A percentile compares a stretch with the other conserved stretches of the same genome.
phyloP scores from a whole-genome alignment of 1,140 invertebrate genomes.

The Papilio glaucus region DNA sequence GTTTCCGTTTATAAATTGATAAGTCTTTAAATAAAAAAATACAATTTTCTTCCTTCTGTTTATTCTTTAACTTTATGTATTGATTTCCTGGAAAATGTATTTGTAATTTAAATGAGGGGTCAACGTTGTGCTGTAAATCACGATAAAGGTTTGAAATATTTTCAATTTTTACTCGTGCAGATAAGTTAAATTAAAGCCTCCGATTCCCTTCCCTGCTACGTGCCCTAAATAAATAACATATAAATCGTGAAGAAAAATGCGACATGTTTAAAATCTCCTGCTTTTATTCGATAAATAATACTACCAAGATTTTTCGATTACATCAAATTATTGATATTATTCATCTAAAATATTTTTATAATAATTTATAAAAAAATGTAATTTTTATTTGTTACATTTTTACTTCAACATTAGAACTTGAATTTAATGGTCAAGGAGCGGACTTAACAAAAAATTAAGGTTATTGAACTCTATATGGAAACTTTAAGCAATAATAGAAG shows the following conservation, averaged over 20 bases:
- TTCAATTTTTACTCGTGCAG: conserved; percentile 32
- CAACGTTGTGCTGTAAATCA: conserved; percentile 17
- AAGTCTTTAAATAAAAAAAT: neutral
- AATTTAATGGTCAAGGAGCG: too few relatives aligned
- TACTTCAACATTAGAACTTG: too few relatives aligned
- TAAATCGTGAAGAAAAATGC: conserved; percentile 28
- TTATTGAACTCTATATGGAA: too few relatives aligned
- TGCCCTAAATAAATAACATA: conserved; percentile 24
- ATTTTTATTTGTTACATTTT: too few relatives aligned
- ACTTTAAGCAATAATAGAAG: too few relatives aligned
- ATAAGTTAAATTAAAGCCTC: conserved; percentile 31
- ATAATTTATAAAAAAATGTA: too few relatives aligned
- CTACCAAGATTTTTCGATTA: too few relatives aligned
- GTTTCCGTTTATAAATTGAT: neutral
- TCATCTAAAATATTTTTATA: too few relatives aligned
- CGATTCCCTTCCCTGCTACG: conserved; percentile 21
- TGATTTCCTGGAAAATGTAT: conserved; percentile 7
- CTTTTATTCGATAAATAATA: neutral
- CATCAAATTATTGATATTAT: too few relatives aligned
- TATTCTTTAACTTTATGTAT: neutral
- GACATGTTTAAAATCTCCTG: conserved; percentile 5
- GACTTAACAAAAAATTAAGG: too few relatives aligned
- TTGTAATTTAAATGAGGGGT: conserved; percentile 21
- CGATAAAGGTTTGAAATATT: conserved; percentile 35
- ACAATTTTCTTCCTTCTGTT: neutral